phyloP scores from a whole-genome alignment of 2,888 invertebrate genomes.

The Apotomis capreana region DNA sequence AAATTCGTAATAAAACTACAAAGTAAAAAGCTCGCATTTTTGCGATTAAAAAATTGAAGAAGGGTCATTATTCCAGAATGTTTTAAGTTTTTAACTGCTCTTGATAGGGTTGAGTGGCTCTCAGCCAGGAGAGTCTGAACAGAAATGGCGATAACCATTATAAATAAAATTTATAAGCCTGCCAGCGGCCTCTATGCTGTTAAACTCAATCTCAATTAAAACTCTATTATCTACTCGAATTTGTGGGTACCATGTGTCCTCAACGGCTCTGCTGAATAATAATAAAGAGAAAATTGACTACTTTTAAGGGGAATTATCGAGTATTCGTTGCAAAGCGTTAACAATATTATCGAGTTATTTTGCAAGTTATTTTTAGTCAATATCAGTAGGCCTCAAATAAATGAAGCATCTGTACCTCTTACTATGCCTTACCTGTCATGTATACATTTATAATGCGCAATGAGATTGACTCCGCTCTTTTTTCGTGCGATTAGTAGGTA shows the following conservation, averaged over 20 bases:
- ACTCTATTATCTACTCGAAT: conserved; percentile 69
- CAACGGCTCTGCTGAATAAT: conserved; percentile 58
- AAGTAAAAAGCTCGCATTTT: neutral
- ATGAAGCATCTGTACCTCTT: no score
- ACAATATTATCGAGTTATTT: neutral
- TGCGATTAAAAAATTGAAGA: conserved; percentile 4
- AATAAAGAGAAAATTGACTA: conserved; percentile 18
- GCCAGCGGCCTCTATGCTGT: conserved; percentile 69
- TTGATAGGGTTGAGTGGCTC: conserved; percentile 36
- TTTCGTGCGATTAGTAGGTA: no score
- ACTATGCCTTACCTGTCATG: neutral
- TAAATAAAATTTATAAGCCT: conserved; percentile 71
- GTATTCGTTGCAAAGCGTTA: conserved; percentile 1
- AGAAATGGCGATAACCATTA: conserved; percentile 62
- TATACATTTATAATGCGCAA: no score
- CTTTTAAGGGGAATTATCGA: conserved; percentile 23
- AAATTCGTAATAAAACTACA: neutral
- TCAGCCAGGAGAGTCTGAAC: conserved; percentile 42
- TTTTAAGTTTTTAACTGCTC: conserved; percentile 21
- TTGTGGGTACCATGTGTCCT: conserved; percentile 64
- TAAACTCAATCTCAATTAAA: conserved; percentile 76
- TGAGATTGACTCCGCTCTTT: no score
- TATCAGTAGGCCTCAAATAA: no score
- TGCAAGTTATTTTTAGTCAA: no score
- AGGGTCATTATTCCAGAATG: conserved; percentile 14